Conservation (phyloP, 2,888 invertebrate species). For the Melieria omissa region DNA sequence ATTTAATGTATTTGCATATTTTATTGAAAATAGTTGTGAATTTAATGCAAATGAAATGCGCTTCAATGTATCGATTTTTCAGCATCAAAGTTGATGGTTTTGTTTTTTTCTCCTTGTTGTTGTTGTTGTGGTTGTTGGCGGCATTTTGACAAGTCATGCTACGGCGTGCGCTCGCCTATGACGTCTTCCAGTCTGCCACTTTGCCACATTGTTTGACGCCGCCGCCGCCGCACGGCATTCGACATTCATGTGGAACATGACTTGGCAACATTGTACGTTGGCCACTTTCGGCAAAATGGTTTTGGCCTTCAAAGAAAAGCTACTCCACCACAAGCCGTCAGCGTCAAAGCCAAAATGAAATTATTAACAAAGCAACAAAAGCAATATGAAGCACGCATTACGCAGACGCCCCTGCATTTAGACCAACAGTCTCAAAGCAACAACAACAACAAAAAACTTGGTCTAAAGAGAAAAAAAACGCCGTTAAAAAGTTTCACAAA, state of each 20-base stretch:
- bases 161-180: conserved; percentile 6
- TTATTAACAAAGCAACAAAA: no score
- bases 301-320: conserved; percentile 11
- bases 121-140: not conserved
- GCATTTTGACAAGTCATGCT: conserved; percentile 8
- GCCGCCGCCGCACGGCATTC: not conserved
- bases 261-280: not conserved
- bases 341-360: not conserved
- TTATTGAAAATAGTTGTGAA: not conserved
- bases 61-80: not conserved
- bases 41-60: not conserved
- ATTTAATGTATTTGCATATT: not conserved
- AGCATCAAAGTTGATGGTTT: not conserved
- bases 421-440: not conserved
- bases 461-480: no score
- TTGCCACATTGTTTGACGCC: not conserved
- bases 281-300: not conserved
- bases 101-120: not conserved
- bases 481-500: conserved; percentile 51
- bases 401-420: conserved; percentile 27
- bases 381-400: no score
- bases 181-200: conserved; percentile 24
- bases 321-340: not conserved
- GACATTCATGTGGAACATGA: not conserved
- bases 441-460: not conserved